Conservation (phyloP, 2,888 invertebrate species). For the Mesoligia furuncula region DNA sequence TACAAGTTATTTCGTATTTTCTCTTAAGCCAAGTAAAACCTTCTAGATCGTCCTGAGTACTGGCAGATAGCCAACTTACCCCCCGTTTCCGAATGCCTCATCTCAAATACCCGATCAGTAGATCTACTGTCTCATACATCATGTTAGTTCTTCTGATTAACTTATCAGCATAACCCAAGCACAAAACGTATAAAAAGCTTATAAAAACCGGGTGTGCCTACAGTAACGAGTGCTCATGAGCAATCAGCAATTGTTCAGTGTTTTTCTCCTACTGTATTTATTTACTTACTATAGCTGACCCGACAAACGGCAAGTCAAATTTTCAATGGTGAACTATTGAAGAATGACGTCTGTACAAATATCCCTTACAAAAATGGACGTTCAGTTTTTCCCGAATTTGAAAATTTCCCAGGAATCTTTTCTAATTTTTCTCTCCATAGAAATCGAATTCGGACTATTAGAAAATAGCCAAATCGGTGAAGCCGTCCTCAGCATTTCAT, state of each 20-base stretch:
- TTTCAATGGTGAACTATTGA: no score
- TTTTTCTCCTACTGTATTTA: no score
- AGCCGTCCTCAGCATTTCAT: background rate
- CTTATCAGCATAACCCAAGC: background rate
- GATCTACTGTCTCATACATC: background rate
- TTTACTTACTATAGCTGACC: background rate
- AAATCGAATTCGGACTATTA: no score
- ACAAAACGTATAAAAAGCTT: background rate
- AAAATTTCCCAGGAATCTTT: no score
- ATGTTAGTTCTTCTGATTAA: background rate
- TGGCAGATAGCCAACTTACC: background rate
- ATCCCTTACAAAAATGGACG: no score
- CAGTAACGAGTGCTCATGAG: background rate
- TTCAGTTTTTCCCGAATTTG: background rate
- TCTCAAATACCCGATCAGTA: background rate
- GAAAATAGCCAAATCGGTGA: background rate
- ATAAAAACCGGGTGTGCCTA: no score
- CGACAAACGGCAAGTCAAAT: no score
- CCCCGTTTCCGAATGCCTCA: background rate
- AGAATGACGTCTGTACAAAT: no score
- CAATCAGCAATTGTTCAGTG: no score
- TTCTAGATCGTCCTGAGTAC: background rate
- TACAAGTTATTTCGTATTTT: background rate
- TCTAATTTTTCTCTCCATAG: no score
- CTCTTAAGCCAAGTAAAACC: background rate